A percentile compares a stretch with the other conserved stretches of the same genome.
phyloP scores from a whole-genome alignment of 53 echinoderm and acorn worm species.

The Echinarachnius parma region DNA sequence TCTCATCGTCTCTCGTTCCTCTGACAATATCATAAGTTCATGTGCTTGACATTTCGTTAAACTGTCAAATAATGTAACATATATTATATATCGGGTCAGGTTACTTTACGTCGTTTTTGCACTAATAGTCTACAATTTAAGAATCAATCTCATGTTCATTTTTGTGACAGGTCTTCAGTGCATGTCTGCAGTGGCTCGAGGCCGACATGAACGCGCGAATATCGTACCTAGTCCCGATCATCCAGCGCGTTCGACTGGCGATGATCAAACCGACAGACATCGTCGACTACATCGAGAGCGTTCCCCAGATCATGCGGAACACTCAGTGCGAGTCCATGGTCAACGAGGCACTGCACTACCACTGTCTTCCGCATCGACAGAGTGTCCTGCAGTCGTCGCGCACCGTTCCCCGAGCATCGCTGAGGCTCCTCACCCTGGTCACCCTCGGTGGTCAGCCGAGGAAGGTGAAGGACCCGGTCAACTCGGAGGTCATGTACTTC shows the following conservation, averaged over 20 bases:
- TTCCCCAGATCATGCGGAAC: slow-evolving; percentile 63
- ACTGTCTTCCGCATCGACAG: slow-evolving; percentile 87
- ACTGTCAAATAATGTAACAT: too few relatives aligned
- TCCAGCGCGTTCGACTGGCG: slow-evolving; percentile 76
- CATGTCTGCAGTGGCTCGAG: slow-evolving; percentile 68
- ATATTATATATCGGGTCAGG: too few relatives aligned
- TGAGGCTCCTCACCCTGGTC: slow-evolving; percentile 57
- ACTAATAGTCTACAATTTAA: too few relatives aligned
- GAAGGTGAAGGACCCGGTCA: slow-evolving; percentile 65
- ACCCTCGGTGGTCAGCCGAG: slow-evolving; percentile 87
- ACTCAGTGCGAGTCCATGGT: slow-evolving; percentile 72
- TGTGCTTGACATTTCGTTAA: too few relatives aligned
- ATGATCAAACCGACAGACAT: slow-evolving; percentile 81
- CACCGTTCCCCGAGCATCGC: slow-evolving; percentile 70
- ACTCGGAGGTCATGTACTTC: slow-evolving; percentile 58
- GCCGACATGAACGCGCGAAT: slow-evolving; percentile 42
- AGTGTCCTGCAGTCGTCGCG: slow-evolving; percentile 79
- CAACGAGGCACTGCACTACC: slow-evolving; percentile 88
- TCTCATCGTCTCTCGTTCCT: not conserved
- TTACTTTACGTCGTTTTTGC: too few relatives aligned
- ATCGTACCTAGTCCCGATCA: slow-evolving; percentile 40
- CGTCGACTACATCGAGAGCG: slow-evolving; percentile 86
- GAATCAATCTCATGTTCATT: too few relatives aligned
- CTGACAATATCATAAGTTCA: too few relatives aligned
- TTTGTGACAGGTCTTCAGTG: slow-evolving; percentile 49